Base-by-base conservation (phyloP, 2,888 invertebrate species). In the Agrilus biguttatus region DNA sequence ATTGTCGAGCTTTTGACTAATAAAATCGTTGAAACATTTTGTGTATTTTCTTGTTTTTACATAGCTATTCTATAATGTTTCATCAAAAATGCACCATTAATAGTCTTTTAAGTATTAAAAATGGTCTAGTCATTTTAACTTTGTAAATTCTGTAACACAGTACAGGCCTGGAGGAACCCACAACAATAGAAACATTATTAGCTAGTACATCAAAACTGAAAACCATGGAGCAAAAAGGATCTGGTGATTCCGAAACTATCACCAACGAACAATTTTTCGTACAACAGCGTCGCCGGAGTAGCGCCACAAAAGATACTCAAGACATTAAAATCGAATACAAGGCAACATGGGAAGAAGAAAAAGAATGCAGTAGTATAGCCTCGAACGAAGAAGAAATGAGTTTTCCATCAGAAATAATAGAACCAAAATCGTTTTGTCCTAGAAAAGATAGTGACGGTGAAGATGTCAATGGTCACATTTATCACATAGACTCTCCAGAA, bases 401-500 rank as follows among this genome's bases (percentile, higher is more conserved):
- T 62, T 72, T 82, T 52, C 73, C 75, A 42, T 81, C 80, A 3
- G 82, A 82, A 59, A 76, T 80, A 33, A 70, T 77, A 38, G 71
- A 72, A 43, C 56, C 60, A 45, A 65, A 65, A 50, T 63, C 65
- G 10, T 68, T 64, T 50, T 59, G 62, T 44, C 64, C 66, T 3
- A 53, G 62, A 23, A 65, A 67, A 44, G 72, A 72, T 40, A 67
- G 67, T 13, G 64, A 67, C 44, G 67, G 65, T 14, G 67, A 68
- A 50, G 67, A 68, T 49, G 45, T 63, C 36, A 67, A 67, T 56
- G 74, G 74, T 50, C 69, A 70, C 41, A 81, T 87, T 40, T 78
- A 78, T 10, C 87, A 88, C 56, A 87, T 87, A 42, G 87, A 88
- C 59, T 87, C 86, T 0, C 85, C 87, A 0, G 87, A 87, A 67